phyloP scores from a whole-genome alignment of 2,888 invertebrate genomes.

The Protodeltote pygarga region DNA sequence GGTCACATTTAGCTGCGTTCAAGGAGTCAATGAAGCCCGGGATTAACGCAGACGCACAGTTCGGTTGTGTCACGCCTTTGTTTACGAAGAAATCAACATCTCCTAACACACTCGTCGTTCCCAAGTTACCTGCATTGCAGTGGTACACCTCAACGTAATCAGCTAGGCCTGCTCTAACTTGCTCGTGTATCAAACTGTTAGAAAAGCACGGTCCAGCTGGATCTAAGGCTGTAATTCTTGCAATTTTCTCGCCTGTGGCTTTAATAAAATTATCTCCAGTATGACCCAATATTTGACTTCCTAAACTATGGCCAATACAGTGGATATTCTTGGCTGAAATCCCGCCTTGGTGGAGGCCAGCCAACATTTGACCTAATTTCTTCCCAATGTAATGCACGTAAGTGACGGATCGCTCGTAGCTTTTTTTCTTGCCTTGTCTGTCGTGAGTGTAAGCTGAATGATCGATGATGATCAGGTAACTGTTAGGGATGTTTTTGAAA shows the following conservation, averaged over 20 bases:
- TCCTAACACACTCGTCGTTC: conserved; percentile 80
- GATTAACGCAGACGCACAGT: conserved; percentile 75
- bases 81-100: conserved; percentile 87
- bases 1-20: conserved; percentile 72
- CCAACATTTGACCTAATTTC: conserved; percentile 67
- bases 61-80: conserved; percentile 85
- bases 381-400: conserved; percentile 75
- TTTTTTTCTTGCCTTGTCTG: conserved; percentile 62
- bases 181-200: conserved; percentile 67
- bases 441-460: conserved; percentile 76
- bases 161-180: conserved; percentile 85
- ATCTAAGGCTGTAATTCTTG: conserved; percentile 74
- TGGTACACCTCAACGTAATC: conserved; percentile 88
- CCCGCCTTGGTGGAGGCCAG: conserved; percentile 57
- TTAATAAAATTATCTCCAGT: conserved; percentile 66
- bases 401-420: conserved; percentile 74
- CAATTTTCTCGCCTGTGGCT: conserved; percentile 63
- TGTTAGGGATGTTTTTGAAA: conserved; percentile 67
- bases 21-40: conserved; percentile 68
- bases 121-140: conserved; percentile 85
- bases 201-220: conserved; percentile 81
- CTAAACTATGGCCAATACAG: conserved; percentile 77
- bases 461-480: conserved; percentile 75
- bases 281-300: conserved; percentile 73
- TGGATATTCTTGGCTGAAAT: conserved; percentile 69